phyloP scores from a whole-genome alignment of 2,888 invertebrate species.

The Oscheius sp. region DNA sequence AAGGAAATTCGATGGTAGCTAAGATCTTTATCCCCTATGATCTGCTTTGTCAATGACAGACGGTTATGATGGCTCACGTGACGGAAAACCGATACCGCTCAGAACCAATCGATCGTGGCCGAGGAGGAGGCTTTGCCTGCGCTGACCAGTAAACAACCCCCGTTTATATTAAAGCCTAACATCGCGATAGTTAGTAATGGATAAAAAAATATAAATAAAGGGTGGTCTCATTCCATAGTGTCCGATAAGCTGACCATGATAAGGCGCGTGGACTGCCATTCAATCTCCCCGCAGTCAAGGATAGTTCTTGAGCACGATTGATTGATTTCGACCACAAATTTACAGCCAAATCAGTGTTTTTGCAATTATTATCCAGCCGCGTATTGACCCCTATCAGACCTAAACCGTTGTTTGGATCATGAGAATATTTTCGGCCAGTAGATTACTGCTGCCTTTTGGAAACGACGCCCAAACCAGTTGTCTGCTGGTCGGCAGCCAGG shows the following conservation, averaged over 20 bases:
- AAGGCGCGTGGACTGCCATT: no score
- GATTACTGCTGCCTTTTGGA: constrained; percentile 23
- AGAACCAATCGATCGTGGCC: not conserved
- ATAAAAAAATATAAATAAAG: no score
- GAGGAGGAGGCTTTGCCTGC: not conserved
- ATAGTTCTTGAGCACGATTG: not conserved
- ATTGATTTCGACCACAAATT: not conserved
- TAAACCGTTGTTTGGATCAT: not conserved
- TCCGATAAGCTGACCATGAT: no score
- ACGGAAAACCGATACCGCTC: constrained; percentile 21
- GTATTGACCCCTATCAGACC: not conserved
- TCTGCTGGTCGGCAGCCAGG: constrained; percentile 19
- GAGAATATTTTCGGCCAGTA: constrained; percentile 1
- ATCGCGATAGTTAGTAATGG: no score
- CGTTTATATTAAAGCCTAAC: not conserved
- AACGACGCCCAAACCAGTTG: constrained; percentile 25
- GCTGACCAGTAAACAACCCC: not conserved
- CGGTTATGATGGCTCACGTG: constrained; percentile 13
- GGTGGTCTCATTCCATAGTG: no score
- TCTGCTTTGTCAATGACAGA: not conserved
- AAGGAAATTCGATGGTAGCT: no score
- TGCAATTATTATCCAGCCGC: not conserved
- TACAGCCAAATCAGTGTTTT: not conserved
- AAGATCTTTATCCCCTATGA: no score
- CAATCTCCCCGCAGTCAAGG: no score